phyloP scores from a whole-genome alignment of 2,888 invertebrate species.

The Acanthosepion esculentum region DNA sequence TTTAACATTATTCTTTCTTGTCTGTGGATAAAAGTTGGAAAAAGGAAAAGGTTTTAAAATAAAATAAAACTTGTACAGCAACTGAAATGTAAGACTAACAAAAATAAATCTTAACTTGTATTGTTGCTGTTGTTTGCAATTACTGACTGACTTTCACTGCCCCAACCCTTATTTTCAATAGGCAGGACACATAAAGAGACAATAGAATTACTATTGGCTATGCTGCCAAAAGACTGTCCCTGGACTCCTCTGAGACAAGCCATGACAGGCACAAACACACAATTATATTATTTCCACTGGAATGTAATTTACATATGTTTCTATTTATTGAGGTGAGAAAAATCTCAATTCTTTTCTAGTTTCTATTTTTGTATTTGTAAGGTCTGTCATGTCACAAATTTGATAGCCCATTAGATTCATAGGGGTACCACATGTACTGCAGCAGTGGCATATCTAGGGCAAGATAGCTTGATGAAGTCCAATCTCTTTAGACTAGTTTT shows the following conservation, averaged over 20 bases:
- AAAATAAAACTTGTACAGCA: neutral
- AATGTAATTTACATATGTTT: neutral
- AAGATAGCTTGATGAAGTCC: too few species aligned
- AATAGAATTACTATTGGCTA: neutral
- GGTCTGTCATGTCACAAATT: neutral
- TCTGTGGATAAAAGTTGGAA: neutral
- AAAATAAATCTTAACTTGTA: neutral
- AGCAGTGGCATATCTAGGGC: too few species aligned
- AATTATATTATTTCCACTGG: neutral
- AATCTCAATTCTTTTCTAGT: neutral
- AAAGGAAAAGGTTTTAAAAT: neutral
- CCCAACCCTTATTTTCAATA: neutral
- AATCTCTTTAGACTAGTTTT: too few species aligned
- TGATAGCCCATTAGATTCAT: too few species aligned
- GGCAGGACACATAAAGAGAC: too few species aligned
- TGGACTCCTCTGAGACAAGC: neutral
- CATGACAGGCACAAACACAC: neutral
- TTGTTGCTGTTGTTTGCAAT: neutral
- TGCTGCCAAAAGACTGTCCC: neutral
- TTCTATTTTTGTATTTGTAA: neutral
- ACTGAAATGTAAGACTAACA: neutral
- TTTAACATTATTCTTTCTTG: too few species aligned
- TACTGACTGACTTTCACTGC: neutral
- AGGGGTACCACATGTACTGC: too few species aligned
- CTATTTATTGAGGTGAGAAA: neutral